A percentile compares a stretch with the other conserved stretches of the same genome.
Conservation (phyloP, 2,888 invertebrate species). For the Nomada lathburiana region DNA sequence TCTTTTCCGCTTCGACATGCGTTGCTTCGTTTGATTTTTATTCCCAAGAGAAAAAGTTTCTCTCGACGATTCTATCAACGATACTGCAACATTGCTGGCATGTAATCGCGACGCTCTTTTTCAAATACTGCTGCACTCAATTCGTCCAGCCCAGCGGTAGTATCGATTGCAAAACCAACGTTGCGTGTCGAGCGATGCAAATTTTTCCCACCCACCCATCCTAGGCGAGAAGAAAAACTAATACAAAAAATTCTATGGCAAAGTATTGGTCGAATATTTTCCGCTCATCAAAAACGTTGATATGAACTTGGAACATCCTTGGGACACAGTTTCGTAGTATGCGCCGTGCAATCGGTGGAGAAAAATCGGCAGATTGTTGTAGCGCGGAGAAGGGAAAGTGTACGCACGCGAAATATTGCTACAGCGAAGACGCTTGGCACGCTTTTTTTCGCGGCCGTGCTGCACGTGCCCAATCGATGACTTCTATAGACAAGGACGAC, state of each 20-base stretch:
- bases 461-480: slow-evolving; percentile 25
- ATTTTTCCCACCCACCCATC: neutral
- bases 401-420: no score
- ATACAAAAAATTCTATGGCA: neutral
- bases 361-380: no score
- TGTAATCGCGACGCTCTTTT: no score
- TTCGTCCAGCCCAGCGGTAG: neutral
- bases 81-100: no score
- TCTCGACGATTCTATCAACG: no score
- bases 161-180: neutral
- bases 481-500: slow-evolving; percentile 36
- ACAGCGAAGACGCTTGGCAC: neutral
- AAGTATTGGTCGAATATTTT: no score
- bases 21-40: neutral
- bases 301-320: no score
- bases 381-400: no score
- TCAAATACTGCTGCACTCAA: neutral
- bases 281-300: no score
- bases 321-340: no score
- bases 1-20: neutral
- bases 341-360: no score
- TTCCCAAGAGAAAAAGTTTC: neutral
- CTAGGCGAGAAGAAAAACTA: neutral
- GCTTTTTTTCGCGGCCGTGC: neutral
- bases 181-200: neutral